Base-by-base conservation (phyloP, 2,797 vertebrate species). In the Xenopus petersii region DNA sequence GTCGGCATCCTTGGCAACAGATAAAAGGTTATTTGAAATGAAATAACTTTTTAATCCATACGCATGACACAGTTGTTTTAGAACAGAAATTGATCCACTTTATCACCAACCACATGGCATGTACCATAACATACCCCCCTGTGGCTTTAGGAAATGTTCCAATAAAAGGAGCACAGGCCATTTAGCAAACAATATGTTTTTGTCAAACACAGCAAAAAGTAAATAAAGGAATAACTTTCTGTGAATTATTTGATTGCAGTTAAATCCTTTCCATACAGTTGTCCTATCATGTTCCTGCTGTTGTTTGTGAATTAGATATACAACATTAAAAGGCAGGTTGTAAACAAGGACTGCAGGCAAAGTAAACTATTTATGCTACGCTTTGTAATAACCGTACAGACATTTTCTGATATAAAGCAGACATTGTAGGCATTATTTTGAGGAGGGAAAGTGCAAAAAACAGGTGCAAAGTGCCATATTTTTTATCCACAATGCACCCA, bases 171-270 rank as follows among this genome's bases (percentile, higher is more conserved):
- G 36, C 71, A 73, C 47, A 64, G 56, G 63, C 51, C 33, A 65
- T 65, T 24, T 58, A 42, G 55, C 58, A 73, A 65, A 73, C 63
- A 47, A 17, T 73, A 63, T 73, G 64, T 73, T 58, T 65, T 62
- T 73, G 56, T 65, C 55, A 36, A 55, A 55, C 47, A 7, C 17
- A 42, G 36, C 63, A 26, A 47, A 65, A 65, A 65, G 64, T 46
- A 65, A 46, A 62, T 47, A 24, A 56, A 73, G 17, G 36, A 30
- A 59, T 47, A 10, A 46, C 10, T 12, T 73, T 26, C 26, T n/a
- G 46, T 24, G 33, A 48, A 65, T 58, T 13, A 26, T 64, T 21
- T 73, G 51, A 54, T 54, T 54, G 49, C 49, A 54, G 15, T 54
- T 16, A 54, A 42, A 16, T 54, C 49, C 49, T 16, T 54, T 54